Conservation (phyloP, 2,888 invertebrate species). For the Oscheius sp. region DNA sequence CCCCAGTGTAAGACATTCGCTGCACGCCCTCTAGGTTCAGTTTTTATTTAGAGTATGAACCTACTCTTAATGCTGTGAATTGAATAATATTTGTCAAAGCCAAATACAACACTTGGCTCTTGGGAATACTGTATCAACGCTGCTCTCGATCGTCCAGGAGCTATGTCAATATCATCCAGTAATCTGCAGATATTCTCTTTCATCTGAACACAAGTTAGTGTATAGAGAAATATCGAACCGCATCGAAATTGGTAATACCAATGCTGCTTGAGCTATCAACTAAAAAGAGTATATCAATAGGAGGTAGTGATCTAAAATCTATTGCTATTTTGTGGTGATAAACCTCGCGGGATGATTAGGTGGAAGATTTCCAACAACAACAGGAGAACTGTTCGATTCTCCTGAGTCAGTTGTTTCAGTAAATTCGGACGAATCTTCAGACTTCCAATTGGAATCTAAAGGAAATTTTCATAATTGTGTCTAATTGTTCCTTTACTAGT, state of each 20-base stretch:
- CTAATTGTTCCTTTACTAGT: neutral
- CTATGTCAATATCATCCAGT: conserved; percentile 62
- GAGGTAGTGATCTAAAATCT: conserved; percentile 51
- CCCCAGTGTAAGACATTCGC: conserved; percentile 66
- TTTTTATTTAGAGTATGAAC: neutral
- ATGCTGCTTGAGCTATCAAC: conserved; percentile 63
- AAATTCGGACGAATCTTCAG: conserved; percentile 1
- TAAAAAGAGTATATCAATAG: conserved; percentile 64
- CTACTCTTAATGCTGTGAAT: conserved; percentile 52
- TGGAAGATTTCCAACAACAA: conserved; percentile 36
- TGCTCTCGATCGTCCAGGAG: conserved; percentile 61
- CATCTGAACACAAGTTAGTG: conserved; percentile 37
- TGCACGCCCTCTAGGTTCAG: conserved; percentile 56
- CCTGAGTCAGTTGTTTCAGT: conserved; percentile 13
- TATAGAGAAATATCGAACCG: conserved; percentile 36
- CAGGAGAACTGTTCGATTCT: neutral
- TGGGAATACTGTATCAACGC: conserved; percentile 59
- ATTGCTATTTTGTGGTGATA: too few relatives aligned
- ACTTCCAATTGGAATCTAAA: conserved; percentile 7
- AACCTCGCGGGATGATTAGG: conserved; percentile 56
- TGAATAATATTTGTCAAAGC: conserved; percentile 64
- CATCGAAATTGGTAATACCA: conserved; percentile 61
- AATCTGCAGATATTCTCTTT: conserved; percentile 54
- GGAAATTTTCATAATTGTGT: neutral
- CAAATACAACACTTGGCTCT: conserved; percentile 65